Percentiles rank a stretch among this genome's conserved stretches.
These are phyloP conservation scores for Theristicus caerulescens DNA, from an alignment of 2,113 vertebrate species.

Conservation along the genomic window DNA sequence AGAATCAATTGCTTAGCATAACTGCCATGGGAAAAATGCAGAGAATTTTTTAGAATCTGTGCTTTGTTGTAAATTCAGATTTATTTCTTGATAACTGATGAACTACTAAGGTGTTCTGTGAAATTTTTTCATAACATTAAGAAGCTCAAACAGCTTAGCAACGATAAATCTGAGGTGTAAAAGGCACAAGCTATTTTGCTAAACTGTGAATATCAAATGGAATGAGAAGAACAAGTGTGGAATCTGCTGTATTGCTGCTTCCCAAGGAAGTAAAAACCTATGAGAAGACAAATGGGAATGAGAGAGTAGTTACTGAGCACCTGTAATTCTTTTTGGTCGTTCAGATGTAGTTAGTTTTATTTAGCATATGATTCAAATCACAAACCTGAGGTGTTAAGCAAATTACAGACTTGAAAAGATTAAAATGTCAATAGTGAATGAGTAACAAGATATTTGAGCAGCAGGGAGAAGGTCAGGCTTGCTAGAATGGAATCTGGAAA, in stretches of 20 bases:
- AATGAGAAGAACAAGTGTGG: background rate
- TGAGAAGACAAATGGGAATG: background rate
- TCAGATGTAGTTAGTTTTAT: background rate
- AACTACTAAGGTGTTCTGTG: background rate
- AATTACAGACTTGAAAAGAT: background rate
- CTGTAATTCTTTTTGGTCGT: background rate
- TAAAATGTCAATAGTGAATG: background rate
- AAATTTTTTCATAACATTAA: background rate
- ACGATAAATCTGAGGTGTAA: background rate
- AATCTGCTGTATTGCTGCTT: background rate
- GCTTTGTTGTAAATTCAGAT: background rate
- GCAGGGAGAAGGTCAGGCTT: background rate
- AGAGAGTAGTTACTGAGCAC: background rate
- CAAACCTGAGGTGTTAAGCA: background rate
- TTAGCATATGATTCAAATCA: background rate
- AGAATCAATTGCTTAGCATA: background rate
- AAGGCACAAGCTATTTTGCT: background rate
- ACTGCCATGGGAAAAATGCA: fast-evolving
- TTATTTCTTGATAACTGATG: background rate
- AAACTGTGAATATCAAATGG: background rate
- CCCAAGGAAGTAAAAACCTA: background rate
- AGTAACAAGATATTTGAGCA: background rate
- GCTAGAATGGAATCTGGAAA: background rate
- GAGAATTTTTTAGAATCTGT: background rate
- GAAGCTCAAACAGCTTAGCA: background rate